Evolutionary conservation across 1,140 invertebrate genomes (phyloP), one percentile per base, ranked within the genome.

Genomic region (Pogonus chalceus): DNA sequence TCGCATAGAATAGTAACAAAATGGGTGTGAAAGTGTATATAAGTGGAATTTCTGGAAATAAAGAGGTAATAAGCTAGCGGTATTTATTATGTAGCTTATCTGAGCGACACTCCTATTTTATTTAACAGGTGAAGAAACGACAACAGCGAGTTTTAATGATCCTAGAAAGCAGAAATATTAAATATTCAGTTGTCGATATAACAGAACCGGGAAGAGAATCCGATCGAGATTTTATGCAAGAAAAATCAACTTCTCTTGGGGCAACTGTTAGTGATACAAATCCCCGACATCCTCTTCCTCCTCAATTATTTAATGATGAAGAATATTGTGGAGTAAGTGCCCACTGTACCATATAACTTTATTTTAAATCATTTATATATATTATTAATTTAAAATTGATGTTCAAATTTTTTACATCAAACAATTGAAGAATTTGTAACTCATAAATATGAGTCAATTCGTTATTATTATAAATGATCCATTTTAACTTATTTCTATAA

Each of bases 281-380:
- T 24, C 75, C 75, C 10, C 65, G 72, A 49, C 72, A 75, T 60
- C 72, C 76, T 23, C 71, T 95, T 59, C 92, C 92, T 49, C 94
- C 94, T 51, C 94, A 97, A 73, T 80, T 98, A 59, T 98, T 96
- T 67, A 92, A 92, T 66, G 91, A 91, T 56, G 84, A 87, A 23
- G 81, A 88, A 56, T 96, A 96, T 67, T 95, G 92, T 70, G 93
- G 93, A 63, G 92, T 94, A 79, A 79, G 79, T 71, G 47, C 57
- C 23, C n/a, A n/a, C n/a, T n/a, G n/a, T n/a, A n/a, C n/a, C n/a
- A n/a, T n/a, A n/a, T n/a, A n/a, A n/a, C n/a, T n/a, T n/a, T n/a
- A n/a, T n/a, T n/a, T n/a, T n/a, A n/a, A n/a, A n/a, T n/a, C n/a
- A n/a, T n/a, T n/a, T n/a, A n/a, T n/a, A n/a, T n/a, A n/a, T n/a